Evolutionary conservation across 2,113 vertebrate genomes (phyloP), one percentile per base, ranked within the genome.

Genomic region (Thymallus thymallus): DNA sequence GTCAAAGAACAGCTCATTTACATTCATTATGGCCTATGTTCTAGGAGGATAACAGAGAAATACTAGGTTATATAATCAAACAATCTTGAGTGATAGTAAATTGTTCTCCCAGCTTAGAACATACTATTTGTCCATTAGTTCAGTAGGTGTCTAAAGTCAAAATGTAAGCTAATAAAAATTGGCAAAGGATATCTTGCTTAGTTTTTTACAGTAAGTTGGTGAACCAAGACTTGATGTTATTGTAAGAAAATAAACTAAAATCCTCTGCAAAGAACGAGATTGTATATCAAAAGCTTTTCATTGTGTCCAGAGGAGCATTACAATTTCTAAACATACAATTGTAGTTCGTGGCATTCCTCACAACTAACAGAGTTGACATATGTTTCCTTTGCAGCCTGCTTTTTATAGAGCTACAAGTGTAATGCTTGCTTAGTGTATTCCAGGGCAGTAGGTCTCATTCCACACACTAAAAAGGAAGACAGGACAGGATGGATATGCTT

Each of bases 381-480:
- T 48, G 66, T 72, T 23, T 18, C 26, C 62, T 71, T 69, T 68
- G 29, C 46, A 72, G 68, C 68, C 58, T 71, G 75, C 51, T 76
- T 90, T 92, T 86, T 82, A 87, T 81, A 85, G 83, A 48, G 61
- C 76, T 35, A 72, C 18, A 58, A 79, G 77, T 68, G 70, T 18
- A 68, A 67, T 1, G 6, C 16, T 24, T 10, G 56, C 56, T 60
- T 45, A 58, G 56, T 61, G 45, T 69, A 45, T 61, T 76, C 30
- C 18, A 71, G 63, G 24, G 55, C 23, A 69, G 83, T 71, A 55
- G 65, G 71, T 81, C 63, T 76, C 83, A 90, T 86, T 83, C 61
- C 84, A 89, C 65, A 61, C 73, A 81, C 89, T 82, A 90, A 91
- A 84, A 89, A 90, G 87, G 89, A 87, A 81, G 69, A 16, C 45